A percentile compares a stretch with the other conserved stretches of the same genome.
Evolutionary conservation across 2,113 vertebrate species (phyloP).

Genomic region (human): GRCh38 chr6:35253501-35254000

Average conservation of each 20-base stretch:
- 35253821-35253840: neutral
- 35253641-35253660: neutral
- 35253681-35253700: neutral
- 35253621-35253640: slow-evolving; percentile 17
- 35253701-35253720: neutral
- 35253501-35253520: neutral
- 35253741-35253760: neutral
- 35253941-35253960: neutral
- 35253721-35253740: neutral
- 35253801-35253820: neutral
- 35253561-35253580: neutral
- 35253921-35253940: neutral
- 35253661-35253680: neutral
- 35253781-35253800: neutral
- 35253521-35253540: slow-evolving; percentile 10
- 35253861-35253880: neutral
- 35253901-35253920: neutral
- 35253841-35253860: neutral
- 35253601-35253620: slow-evolving; percentile 7
- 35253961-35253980: neutral
- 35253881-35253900: neutral
- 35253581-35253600: neutral
- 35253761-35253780: neutral
- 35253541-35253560: neutral
- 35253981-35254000: neutral